Conservation (phyloP, 2,113 vertebrate species). For the Pseudorasbora parva region DNA sequence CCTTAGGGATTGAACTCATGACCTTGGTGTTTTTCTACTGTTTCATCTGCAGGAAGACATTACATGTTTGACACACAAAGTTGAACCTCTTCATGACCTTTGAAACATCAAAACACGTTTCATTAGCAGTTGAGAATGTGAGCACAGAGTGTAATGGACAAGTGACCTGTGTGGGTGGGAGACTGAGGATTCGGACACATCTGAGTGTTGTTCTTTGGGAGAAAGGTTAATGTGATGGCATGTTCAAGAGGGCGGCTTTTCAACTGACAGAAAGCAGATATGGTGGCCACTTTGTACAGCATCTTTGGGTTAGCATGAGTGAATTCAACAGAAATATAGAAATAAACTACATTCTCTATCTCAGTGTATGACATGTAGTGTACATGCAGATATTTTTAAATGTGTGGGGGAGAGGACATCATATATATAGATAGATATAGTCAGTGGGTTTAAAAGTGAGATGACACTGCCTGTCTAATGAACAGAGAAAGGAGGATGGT, state of each 20-base stretch:
- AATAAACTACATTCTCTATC: not conserved
- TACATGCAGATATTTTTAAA: not conserved
- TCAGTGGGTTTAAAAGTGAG: slow-evolving; percentile 19
- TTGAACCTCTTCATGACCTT: not conserved
- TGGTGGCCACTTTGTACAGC: slow-evolving; percentile 8
- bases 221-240: slow-evolving; percentile 43
- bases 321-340: not conserved
- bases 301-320: not conserved
- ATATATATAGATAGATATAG: not conserved
- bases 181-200: slow-evolving; percentile 6
- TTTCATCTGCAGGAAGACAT: not conserved
- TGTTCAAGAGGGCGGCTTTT: slow-evolving; percentile 35
- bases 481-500: not conserved
- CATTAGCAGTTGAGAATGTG: not conserved
- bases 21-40: not conserved
- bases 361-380: not conserved
- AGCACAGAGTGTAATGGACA: slow-evolving; percentile 20
- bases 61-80: not conserved
- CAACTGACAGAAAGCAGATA: slow-evolving; percentile 30
- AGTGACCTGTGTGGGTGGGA: not conserved
- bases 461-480: not conserved
- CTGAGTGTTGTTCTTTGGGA: slow-evolving; percentile 22
- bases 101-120: not conserved
- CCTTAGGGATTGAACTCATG: not conserved
- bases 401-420: not conserved